These are phyloP conservation scores for Stenoptilia bipunctidactyla DNA, from an alignment of 2,888 invertebrate species.

Conservation along the genomic window DNA sequence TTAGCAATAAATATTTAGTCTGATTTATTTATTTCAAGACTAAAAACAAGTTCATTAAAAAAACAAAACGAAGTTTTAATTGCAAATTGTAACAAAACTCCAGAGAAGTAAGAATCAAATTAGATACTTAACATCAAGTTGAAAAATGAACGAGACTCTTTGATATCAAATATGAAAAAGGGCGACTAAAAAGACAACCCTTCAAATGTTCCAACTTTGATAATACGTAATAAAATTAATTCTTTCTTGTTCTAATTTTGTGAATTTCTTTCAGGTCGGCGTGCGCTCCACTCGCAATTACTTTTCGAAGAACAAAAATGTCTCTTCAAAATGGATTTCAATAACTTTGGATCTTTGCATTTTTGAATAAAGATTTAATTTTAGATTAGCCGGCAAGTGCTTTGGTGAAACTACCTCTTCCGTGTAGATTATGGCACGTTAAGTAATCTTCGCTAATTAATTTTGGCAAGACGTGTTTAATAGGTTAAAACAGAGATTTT, in stretches of 20 bases:
- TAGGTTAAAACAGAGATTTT: too few species aligned
- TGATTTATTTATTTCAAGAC: too few species aligned
- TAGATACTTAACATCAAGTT: too few species aligned
- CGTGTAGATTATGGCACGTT: neutral
- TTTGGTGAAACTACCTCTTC: constrained; percentile 14
- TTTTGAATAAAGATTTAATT: constrained; percentile 53
- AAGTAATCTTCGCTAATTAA: too few species aligned
- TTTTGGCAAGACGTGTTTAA: too few species aligned
- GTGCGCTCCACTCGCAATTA: constrained; percentile 28
- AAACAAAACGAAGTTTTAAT: too few species aligned
- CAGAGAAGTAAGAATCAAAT: too few species aligned
- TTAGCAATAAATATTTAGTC: too few species aligned
- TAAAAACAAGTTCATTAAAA: too few species aligned
- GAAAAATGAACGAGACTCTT: constrained; percentile 10
- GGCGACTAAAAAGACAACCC: constrained; percentile 11
- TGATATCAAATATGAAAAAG: constrained; percentile 16
- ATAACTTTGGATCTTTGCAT: constrained; percentile 35
- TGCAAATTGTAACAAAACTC: too few species aligned
- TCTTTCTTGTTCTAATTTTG: constrained; percentile 34
- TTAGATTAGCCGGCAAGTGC: constrained; percentile 37
- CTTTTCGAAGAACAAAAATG: constrained; percentile 44
- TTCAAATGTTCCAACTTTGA: constrained; percentile 26
- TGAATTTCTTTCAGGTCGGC: constrained; percentile 35
- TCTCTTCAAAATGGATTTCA: constrained; percentile 33
- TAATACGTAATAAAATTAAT: constrained; percentile 38